A percentile compares a stretch with the other conserved stretches of the same genome.
phyloP scores from a whole-genome alignment of 2,113 vertebrate genomes.

The Petaurus breviceps region DNA sequence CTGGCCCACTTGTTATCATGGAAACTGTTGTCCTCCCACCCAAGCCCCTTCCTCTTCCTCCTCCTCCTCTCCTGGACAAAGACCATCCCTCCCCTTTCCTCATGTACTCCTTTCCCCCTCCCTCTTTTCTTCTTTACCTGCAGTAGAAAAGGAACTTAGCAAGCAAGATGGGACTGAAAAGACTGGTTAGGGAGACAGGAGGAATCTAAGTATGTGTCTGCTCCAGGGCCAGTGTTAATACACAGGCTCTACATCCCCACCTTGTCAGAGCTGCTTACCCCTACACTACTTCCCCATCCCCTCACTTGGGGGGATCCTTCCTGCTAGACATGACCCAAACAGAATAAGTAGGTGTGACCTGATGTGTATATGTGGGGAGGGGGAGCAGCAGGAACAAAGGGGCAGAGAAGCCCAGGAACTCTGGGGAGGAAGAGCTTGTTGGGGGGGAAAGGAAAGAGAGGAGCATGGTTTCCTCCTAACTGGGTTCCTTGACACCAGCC shows the following conservation, averaged over 20 bases:
- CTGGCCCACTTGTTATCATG: slow-evolving; percentile 77
- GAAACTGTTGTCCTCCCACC: slow-evolving; percentile 76
- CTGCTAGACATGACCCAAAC: not conserved
- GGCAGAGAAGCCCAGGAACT: not conserved
- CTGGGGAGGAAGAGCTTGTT: not conserved
- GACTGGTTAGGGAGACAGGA: not conserved
- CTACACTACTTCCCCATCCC: not conserved
- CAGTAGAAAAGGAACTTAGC: slow-evolving; percentile 60
- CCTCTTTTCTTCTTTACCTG: slow-evolving; percentile 34
- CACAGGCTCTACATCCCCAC: not conserved
- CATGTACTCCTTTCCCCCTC: not conserved
- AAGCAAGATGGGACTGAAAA: slow-evolving; percentile 64
- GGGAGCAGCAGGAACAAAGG: not conserved
- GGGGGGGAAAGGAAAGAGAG: not conserved
- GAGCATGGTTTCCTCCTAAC: not conserved
- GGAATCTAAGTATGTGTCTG: not conserved
- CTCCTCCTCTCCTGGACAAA: slow-evolving; percentile 79
- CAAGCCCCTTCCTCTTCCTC: slow-evolving; percentile 48
- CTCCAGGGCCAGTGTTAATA: not conserved
- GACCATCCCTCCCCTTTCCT: slow-evolving; percentile 62
- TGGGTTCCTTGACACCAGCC: not conserved
- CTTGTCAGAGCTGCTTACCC: not conserved
- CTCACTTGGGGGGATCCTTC: not conserved
- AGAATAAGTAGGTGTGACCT: not conserved
- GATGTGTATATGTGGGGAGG: not conserved